Base-by-base conservation (phyloP, 1,140 invertebrate genomes). In the Reticulitermes speratus region DNA sequence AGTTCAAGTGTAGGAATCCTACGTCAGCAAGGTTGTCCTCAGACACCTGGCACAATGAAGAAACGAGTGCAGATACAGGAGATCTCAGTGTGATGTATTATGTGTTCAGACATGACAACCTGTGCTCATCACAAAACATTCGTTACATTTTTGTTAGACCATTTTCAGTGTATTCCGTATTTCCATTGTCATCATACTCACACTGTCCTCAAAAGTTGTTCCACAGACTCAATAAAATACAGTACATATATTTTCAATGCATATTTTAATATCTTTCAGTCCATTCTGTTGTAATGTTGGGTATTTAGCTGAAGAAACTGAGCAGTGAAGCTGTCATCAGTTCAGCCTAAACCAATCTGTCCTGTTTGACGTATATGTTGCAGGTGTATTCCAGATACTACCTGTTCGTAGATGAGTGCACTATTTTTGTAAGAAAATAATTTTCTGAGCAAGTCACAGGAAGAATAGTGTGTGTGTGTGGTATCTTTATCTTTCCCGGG, bases 51-150 rank as follows among this genome's bases (percentile, higher is more conserved):
- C 69, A 94, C 95, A 84, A 94, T 95, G 91, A 97, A 97, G 90
- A 97, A 97, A 91, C 93, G 96, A 88, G 96, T 97, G 87, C 96
- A 97, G 91, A 97, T 97, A 90, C 96, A 96, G 91, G 96, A 97
- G 90, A 97, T 97, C 92, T 96, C 96, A 82, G 96, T 96, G 90
- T 97, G 94, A 95, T 81, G 84, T 14, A 38, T 38, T 38, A 32
- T 7, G 83, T 83, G 48, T 52, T 38, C 25, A 59, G 3, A 19
- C 59, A 48, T 55, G 48, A 44, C 25, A 32, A 48, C 48, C 83
- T 11, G 1, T 48, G 11, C 81, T 30, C 16, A 1, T 44, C 81
- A 44, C 82, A 38, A 83, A 83, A 45, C 82, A 38, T 23, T 6
- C 83, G 14, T 84, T 55, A 38, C 32, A 25, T 44, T 16, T 48